phyloP scores from a whole-genome alignment of 2,113 vertebrate genomes.

The Talpa occidentalis region DNA sequence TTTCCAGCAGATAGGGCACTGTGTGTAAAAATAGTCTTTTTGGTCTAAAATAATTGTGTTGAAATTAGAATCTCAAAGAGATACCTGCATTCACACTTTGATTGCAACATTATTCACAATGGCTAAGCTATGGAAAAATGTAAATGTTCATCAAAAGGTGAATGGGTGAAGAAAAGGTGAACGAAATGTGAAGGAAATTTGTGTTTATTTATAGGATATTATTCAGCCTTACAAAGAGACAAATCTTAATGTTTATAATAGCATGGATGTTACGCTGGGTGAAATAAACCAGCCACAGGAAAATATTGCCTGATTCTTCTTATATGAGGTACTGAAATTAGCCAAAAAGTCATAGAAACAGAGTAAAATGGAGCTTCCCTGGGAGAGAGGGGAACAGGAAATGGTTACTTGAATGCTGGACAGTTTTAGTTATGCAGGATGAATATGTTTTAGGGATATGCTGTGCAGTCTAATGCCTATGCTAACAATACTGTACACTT shows the following conservation, averaged over 20 bases:
- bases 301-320: background rate
- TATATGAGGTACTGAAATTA: background rate
- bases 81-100: background rate
- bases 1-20: background rate
- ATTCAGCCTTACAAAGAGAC: background rate
- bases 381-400: background rate
- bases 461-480: no score
- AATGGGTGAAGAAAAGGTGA: background rate
- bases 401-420: background rate
- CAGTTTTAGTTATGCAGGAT: background rate
- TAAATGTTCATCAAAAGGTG: background rate
- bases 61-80: background rate
- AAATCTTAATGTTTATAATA: background rate
- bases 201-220: background rate
- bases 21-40: background rate
- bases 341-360: background rate
- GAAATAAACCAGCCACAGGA: background rate
- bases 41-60: background rate
- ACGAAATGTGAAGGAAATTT: background rate
- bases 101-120: background rate
- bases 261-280: background rate
- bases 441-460: background rate
- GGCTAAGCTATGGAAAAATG: background rate
- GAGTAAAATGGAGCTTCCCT: background rate
- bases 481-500: background rate